Evolutionary conservation across 1,140 invertebrate species (phyloP), one percentile per base, ranked within the genome.

Genomic region (Elymnias hypermnestra): DNA sequence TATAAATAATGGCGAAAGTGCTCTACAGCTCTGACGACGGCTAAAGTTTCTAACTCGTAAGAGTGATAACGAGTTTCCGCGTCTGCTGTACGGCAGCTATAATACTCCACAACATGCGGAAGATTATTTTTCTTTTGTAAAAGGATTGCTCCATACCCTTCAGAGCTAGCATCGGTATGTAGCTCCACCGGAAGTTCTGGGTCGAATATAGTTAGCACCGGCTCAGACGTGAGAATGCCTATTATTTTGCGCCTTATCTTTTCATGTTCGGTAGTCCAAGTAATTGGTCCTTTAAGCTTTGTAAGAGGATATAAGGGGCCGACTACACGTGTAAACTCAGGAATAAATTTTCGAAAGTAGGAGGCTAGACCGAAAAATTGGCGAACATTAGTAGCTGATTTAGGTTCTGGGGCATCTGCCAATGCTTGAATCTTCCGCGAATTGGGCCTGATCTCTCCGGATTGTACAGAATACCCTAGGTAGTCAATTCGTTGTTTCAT

Each of bases 31-130:
- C 28, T 29, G 0, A 79, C 65, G 0, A 83, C 62, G 0, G 72
- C 75, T 3, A 21, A 6, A 6, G 19, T 21, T 21, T 21, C 19
- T 21, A 21, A 21, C 6, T 21, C 19, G 19, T 72, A 83, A 4
- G 63, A 72, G 49, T 79, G 75, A 40, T 82, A 82, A 4, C 18
- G 15, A 10, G 13, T 18, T 7, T 49, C 23, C 2, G 35, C 44
- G 0, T 26, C 44, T 7, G 44, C 39, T 0, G 12, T 3, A 8
- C 22, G 38, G 12, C 44, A 39, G 14, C 29, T 39, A 9, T 47
- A 47, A 1, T 15, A 35, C 6, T 31, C 26, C 0, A 31, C 35
- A 1, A 13, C 21, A n/a, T 33, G 29, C 0, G 9, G 7, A 1
- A n/a, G 9, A 22, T 41, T 22, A 3, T n/a, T n/a, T n/a, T 40